Base-by-base conservation (phyloP, 2,797 vertebrate genomes). In the Gymnocypris eckloni region DNA sequence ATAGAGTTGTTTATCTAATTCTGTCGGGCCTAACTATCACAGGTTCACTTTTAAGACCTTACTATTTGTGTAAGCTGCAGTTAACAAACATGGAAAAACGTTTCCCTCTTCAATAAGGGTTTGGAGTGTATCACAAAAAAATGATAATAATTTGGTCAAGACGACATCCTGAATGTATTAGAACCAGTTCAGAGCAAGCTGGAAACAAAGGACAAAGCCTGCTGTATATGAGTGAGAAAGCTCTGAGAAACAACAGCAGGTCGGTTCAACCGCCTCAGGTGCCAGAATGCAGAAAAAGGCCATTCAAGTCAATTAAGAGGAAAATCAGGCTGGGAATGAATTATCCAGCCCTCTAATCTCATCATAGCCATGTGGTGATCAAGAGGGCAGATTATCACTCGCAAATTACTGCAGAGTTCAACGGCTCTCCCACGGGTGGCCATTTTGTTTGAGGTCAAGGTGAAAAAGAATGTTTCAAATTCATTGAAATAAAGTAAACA, bases 301-400 rank as follows among this genome's bases (percentile, higher is more conserved):
- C 81, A 85, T 89, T 90, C 87, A 89, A 91, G 90, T 88, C 87
- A 90, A 91, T 91, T 89, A 90, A 88, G 82, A 81, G 82, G 87
- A 85, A 87, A 89, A 88, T 87, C 86, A 86, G 81, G 80, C 81
- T 86, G 86, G 71, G 87, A 90, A 91, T 87, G 83, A 91, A 90
- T 92, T 88, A 88, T 90, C 87, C 85, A 85, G 89, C 73, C 81
- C 87, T 85, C 82, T 90, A 91, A 90, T 90, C 86, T 87, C 85
- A 89, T 86, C 87, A 88, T 54, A 86, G 83, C 85, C 86, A 85
- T 87, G 87, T 82, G 89, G 86, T 87, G 90, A 90, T 90, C 86
- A 86, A 86, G 87, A 88, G 90, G 84, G 85, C 87, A 89, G 87
- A 89, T 90, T 89, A 89, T 83, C 83, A 71, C 86, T 82, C 76